A percentile compares a stretch with the other conserved stretches of the same genome.
Conservation (phyloP, 30 jellyfish, hydroid and myxozoan genomes). For the Pseudorhiza aurosa region DNA sequence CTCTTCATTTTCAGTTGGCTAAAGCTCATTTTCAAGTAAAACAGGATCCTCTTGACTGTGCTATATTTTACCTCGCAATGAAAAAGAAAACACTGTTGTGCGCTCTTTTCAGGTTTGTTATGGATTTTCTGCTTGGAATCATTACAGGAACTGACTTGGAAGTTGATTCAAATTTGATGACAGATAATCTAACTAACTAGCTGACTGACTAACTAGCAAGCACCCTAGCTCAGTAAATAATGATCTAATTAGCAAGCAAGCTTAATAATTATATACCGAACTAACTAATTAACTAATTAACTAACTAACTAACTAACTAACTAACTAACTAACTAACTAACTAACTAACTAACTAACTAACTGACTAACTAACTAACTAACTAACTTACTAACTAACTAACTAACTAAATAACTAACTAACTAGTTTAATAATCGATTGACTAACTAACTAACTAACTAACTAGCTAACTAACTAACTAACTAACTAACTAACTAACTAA, state of each 20-base stretch:
- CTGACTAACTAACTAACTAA: background rate
- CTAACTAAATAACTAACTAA: background rate
- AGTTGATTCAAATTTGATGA: no score
- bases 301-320: background rate
- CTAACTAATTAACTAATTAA: background rate
- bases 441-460: background rate
- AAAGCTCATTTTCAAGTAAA: constrained; percentile 93
- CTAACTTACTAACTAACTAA: background rate
- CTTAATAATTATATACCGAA: no score
- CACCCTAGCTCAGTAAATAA: no score
- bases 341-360: background rate
- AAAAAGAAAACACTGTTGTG: constrained; percentile 91
- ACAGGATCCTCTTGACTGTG: constrained; percentile 98
- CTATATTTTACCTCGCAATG: constrained; percentile 90
- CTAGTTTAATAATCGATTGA: background rate
- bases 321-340: background rate
- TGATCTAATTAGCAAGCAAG: no score
- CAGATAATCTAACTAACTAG: no score
- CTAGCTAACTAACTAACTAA: no score
- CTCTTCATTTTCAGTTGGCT: constrained; percentile 74
- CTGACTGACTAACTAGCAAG: no score
- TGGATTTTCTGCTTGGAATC: background rate
- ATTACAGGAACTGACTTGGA: no score
- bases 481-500: no score
- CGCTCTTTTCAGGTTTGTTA: constrained; percentile 89